A percentile compares a stretch with the other conserved stretches of the same genome.
Conservation (phyloP, 2,797 vertebrate genomes). For the Staurois parvus region DNA sequence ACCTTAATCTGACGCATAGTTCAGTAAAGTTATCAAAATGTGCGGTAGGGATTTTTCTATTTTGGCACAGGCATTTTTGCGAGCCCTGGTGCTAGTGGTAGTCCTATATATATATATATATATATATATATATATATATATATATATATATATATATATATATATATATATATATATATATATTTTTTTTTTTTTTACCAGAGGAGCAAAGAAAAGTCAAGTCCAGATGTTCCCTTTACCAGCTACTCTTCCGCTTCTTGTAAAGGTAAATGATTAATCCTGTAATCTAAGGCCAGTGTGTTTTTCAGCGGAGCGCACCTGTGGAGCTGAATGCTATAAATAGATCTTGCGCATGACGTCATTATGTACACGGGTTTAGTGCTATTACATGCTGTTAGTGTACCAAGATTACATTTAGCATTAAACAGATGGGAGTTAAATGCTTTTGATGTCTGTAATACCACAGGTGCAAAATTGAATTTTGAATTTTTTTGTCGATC, state of each 20-base stretch:
- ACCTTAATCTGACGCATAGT: no score
- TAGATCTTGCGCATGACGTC: conserved; percentile 31
- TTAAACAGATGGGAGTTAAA: neutral
- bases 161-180: no score
- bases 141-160: no score
- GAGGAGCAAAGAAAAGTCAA: no score
- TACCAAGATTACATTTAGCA: conserved; percentile 30
- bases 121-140: no score
- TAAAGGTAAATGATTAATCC: conserved; percentile 49
- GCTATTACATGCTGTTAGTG: conserved; percentile 29
- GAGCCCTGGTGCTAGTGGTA: no score
- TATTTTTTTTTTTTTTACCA: no score
- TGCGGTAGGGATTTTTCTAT: no score
- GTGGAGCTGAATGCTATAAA: conserved; percentile 14
- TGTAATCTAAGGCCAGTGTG: conserved; percentile 23
- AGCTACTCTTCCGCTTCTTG: conserved; percentile 1
- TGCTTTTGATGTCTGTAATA: conserved; percentile 40
- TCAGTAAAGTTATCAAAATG: no score
- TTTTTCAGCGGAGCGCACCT: conserved; percentile 30
- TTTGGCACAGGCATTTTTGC: no score
- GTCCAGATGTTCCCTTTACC: conserved; percentile 39
- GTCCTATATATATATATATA: no score
- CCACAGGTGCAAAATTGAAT: conserved; percentile 15
- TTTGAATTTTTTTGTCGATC: neutral
- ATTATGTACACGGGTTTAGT: conserved; percentile 41